phyloP scores from a whole-genome alignment of 2,888 invertebrate species.

The Rapana venosa region DNA sequence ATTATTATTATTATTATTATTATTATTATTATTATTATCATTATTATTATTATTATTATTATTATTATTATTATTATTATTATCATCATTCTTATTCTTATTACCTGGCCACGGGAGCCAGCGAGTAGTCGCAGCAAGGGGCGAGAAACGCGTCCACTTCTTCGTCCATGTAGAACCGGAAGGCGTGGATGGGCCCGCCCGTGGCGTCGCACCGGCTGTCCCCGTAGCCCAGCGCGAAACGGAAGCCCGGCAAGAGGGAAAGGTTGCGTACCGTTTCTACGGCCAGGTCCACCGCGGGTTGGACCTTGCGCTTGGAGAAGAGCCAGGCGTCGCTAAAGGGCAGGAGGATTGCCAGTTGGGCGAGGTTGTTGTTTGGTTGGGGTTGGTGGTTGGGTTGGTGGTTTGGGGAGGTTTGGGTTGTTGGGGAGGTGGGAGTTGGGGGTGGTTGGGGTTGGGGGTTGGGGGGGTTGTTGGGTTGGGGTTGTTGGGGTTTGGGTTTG shows the following conservation, averaged over 20 bases:
- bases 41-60: too few relatives aligned
- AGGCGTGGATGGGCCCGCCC: conserved; percentile 67
- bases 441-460: neutral
- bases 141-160: conserved; percentile 70
- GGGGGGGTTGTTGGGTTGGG: neutral
- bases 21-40: too few relatives aligned
- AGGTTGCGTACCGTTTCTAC: conserved; percentile 59
- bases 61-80: too few relatives aligned
- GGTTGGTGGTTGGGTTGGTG: neutral
- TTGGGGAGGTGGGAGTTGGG: too few relatives aligned
- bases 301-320: conserved; percentile 41
- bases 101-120: conserved; percentile 93
- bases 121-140: conserved; percentile 81
- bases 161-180: conserved; percentile 61
- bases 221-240: neutral
- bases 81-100: too few relatives aligned
- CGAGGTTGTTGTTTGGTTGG: neutral
- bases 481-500: neutral
- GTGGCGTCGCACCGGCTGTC: conserved; percentile 68
- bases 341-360: conserved; percentile 53
- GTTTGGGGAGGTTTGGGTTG: neutral
- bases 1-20: too few relatives aligned
- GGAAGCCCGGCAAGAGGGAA: neutral
- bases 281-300: conserved; percentile 28
- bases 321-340: conserved; percentile 47